Conservation (phyloP, 1,140 invertebrate species). For the Galleria mellonella region DNA sequence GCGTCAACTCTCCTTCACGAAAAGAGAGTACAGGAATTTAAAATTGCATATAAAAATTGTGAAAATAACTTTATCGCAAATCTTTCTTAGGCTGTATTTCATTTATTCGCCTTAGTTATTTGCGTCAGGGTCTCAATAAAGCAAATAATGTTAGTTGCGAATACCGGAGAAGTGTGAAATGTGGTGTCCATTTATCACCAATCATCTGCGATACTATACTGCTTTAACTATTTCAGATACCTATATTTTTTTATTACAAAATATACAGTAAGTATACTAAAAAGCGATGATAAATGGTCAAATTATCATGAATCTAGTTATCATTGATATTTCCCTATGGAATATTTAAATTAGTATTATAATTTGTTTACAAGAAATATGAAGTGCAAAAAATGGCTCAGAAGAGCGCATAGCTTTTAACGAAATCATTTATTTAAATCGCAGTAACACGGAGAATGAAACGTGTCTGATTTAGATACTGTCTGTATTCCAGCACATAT, state of each 20-base stretch:
- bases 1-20: not conserved
- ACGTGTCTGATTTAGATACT: too few relatives aligned
- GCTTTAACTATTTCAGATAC: not conserved
- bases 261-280: not conserved
- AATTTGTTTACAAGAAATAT: too few relatives aligned
- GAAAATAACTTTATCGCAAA: conserved; percentile 1
- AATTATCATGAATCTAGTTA: too few relatives aligned
- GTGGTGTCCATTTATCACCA: conserved; percentile 5
- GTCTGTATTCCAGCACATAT: too few relatives aligned
- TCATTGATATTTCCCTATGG: too few relatives aligned
- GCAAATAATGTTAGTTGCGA: conserved; percentile 15
- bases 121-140: conserved; percentile 13
- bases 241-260: not conserved
- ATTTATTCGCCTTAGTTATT: conserved; percentile 3
- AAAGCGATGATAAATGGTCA: too few relatives aligned
- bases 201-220: too few relatives aligned
- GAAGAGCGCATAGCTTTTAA: too few relatives aligned
- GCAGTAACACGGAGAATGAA: too few relatives aligned
- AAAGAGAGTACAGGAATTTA: conserved; percentile 5
- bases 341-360: too few relatives aligned
- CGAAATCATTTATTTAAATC: too few relatives aligned
- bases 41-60: conserved; percentile 7
- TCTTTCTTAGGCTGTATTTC: conserved; percentile 18
- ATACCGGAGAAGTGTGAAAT: conserved; percentile 17
- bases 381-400: too few relatives aligned